Conservation (phyloP, 64 coral and sea anemone genomes). For the Pocillopora damicornis region DNA sequence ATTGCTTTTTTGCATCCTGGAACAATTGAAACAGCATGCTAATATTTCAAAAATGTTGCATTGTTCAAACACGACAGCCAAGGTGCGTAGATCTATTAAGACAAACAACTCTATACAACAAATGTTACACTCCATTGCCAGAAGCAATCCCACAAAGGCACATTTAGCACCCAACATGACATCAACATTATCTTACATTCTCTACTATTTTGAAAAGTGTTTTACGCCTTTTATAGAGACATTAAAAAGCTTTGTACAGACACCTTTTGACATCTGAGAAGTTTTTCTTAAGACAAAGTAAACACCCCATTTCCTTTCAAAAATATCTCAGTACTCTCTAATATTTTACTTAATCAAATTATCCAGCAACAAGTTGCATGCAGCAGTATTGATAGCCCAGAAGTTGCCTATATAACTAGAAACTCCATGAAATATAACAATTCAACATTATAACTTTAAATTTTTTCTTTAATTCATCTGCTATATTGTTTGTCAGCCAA, state of each 20-base stretch:
- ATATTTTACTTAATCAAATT: background rate
- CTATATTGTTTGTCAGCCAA: too few relatives aligned
- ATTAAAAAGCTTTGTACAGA: background rate
- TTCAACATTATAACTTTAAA: too few relatives aligned
- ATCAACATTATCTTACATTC: background rate
- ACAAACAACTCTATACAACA: background rate
- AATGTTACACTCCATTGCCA: background rate
- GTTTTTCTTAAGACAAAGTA: background rate
- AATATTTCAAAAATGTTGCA: conserved; percentile 4
- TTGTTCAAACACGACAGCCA: background rate
- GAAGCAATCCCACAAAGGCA: background rate
- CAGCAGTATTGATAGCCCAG: too few relatives aligned
- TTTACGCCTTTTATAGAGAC: background rate
- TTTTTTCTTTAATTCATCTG: too few relatives aligned
- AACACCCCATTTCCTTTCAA: background rate
- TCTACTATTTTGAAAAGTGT: background rate
- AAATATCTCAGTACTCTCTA: background rate
- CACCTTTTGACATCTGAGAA: background rate
- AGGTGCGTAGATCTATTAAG: background rate
- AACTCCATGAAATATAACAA: too few relatives aligned
- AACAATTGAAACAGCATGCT: background rate
- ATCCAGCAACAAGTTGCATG: background rate
- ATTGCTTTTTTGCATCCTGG: conserved; percentile 17
- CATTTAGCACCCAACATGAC: background rate
- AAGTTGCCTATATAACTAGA: too few relatives aligned